Base-by-base conservation (phyloP, 2,797 vertebrate species). In the Peromyscus aztecus region DNA sequence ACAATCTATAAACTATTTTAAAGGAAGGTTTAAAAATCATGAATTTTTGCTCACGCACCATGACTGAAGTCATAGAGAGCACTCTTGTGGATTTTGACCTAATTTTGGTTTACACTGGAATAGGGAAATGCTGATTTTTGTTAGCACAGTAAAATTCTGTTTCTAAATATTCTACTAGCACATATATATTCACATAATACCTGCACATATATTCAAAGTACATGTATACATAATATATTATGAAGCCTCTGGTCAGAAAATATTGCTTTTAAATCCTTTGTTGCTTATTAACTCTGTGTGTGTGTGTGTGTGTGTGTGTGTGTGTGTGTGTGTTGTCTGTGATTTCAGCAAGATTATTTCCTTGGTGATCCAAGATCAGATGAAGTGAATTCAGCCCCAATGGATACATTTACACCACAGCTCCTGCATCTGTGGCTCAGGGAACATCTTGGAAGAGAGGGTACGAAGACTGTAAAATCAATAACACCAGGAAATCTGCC, bases 271-370 rank as follows among this genome's bases (percentile, higher is more conserved):
- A 90, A 92, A 85, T 84, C 24, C 23, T 83, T 52, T 81, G 27
- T 87, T 86, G 13, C 27, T 82, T 90, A 57, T 88, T 83, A 96
- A 69, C 57, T 49, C 1, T 49, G 52, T 52, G 49, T 52, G 49
- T 52, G 49, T 49, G 10, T 49, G 3, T 80, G 17, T 84, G 16
- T 85, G 49, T 49, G 49, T 49, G 52, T 55, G 52, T 55, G 52
- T 55, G 52, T 52, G 3, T 80, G 19, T 85, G 16, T 85, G 17
- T 87, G 57, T 43, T 89, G 0, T 69, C 9, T 92, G 19, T 90
- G 63, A 57, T 61, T 63, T 88, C 77, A 88, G 43, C 21, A 24
- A 83, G 82, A 93, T 86, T 91, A 73, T 77, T 96, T 97, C 86
- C 61, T 88, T 34, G 67, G 31, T 24, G 67, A 81, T 78, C 23